Conservation (phyloP, 2,797 vertebrate genomes). For the Molothrus aeneus region DNA sequence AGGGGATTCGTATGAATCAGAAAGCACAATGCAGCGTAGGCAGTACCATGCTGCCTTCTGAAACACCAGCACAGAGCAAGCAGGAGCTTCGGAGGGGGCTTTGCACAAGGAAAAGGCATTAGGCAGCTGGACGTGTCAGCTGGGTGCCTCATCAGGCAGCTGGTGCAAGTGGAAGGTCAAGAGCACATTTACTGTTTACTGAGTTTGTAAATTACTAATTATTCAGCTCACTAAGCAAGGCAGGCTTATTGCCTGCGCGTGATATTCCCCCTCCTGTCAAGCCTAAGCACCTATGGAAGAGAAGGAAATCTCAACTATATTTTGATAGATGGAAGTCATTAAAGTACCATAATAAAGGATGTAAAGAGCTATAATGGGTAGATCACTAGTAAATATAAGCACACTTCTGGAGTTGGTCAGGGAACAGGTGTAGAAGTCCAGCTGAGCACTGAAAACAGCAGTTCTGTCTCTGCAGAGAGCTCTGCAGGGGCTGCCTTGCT, state of each 20-base stretch:
- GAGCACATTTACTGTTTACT: conserved; percentile 51
- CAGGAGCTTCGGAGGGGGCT: background rate
- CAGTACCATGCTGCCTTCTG: conserved; percentile 20
- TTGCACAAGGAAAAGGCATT: background rate
- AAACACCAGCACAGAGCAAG: conserved; percentile 23
- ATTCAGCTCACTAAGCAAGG: conserved; percentile 57
- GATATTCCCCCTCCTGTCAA: background rate
- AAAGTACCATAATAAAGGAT: background rate
- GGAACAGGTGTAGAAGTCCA: background rate
- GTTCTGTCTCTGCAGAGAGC: background rate
- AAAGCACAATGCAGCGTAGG: conserved; percentile 61
- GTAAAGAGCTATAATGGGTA: background rate
- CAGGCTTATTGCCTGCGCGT: background rate
- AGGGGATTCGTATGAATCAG: conserved; percentile 59
- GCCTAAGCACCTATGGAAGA: background rate
- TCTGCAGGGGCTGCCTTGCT: background rate
- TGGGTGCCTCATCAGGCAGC: conserved; percentile 63
- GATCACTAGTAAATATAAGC: background rate
- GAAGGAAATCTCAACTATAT: conserved; percentile 28
- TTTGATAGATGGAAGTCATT: conserved; percentile 38
- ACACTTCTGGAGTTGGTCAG: background rate
- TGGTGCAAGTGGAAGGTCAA: conserved; percentile 60
- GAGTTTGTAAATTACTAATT: conserved; percentile 63
- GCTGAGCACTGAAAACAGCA: background rate
- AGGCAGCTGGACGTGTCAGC: conserved; percentile 64